phyloP scores from a whole-genome alignment of 1,140 invertebrate species.

The Antheraea pernyi region DNA sequence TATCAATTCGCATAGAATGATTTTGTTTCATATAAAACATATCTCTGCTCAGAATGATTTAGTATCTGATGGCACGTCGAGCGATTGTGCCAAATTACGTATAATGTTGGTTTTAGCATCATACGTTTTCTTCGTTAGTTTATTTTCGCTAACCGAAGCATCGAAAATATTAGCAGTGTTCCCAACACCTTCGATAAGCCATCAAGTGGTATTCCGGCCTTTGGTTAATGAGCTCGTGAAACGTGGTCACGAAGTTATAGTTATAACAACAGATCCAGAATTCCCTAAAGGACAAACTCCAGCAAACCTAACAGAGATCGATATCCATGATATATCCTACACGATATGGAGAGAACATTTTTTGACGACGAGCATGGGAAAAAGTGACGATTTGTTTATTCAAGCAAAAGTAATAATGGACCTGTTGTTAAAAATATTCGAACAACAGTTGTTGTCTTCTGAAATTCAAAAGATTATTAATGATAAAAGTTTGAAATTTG shows the following conservation, averaged over 20 bases:
- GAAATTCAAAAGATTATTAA: conserved; percentile 46
- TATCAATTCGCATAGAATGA: too few species aligned
- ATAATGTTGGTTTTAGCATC: neutral
- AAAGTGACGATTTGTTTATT: neutral
- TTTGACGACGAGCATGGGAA: neutral
- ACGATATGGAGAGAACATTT: neutral
- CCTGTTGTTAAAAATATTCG: conserved; percentile 21
- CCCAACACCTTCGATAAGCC: conserved; percentile 13
- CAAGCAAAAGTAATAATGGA: neutral
- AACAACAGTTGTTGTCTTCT: conserved; percentile 30
- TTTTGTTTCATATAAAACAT: too few species aligned
- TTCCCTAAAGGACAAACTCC: conserved; percentile 22
- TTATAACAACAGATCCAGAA: conserved; percentile 25
- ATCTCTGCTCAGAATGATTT: too few species aligned
- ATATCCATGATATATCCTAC: conserved; percentile 35
- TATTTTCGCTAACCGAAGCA: conserved; percentile 1
- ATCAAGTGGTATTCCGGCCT: conserved; percentile 11
- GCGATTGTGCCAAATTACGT: neutral
- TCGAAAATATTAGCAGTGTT: conserved; percentile 8
- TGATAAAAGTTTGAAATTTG: conserved; percentile 45
- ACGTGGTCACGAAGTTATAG: conserved; percentile 27
- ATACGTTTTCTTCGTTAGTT: neutral
- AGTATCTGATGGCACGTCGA: too few species aligned
- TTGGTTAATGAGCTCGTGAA: conserved; percentile 13
- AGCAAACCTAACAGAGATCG: conserved; percentile 28